Conservation (phyloP, 2,797 vertebrate species). For the Pogoniulus pusillus region DNA sequence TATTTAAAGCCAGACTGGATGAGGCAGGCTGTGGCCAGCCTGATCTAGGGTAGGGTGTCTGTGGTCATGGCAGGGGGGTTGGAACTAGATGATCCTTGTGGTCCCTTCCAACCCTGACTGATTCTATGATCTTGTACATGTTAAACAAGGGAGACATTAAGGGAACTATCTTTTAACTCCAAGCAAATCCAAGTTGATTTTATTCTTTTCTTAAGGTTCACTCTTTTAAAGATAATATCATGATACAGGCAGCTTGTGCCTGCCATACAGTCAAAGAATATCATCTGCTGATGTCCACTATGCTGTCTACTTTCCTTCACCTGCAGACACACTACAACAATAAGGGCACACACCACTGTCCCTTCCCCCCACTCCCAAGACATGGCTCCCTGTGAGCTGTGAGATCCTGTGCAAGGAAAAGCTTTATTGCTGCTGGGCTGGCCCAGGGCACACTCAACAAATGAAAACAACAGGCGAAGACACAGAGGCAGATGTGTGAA, state of each 20-base stretch:
- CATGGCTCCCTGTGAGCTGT: rapidly evolving
- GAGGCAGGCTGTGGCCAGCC: too few species aligned
- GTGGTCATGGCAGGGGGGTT: too few species aligned
- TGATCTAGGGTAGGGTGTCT: too few species aligned
- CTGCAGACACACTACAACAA: neutral
- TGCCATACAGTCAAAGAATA: neutral
- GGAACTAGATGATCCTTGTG: too few species aligned
- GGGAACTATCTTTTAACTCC: neutral
- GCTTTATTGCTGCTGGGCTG: neutral
- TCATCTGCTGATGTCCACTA: neutral
- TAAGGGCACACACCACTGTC: neutral
- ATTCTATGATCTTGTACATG: neutral
- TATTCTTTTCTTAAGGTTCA: neutral
- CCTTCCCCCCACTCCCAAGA: neutral
- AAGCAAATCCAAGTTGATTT: neutral
- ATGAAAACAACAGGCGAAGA: neutral
- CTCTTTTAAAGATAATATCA: neutral
- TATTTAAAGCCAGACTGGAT: too few species aligned
- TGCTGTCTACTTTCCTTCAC: neutral
- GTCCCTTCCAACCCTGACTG: too few species aligned
- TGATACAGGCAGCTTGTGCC: neutral
- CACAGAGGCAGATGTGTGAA: neutral
- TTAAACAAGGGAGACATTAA: neutral
- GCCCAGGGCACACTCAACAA: neutral
- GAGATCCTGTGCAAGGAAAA: rapidly evolving